These are phyloP conservation scores for Holothuria glaberrima DNA, from an alignment of 35 echinoderm and acorn worm genomes.

Conservation along the genomic window DNA sequence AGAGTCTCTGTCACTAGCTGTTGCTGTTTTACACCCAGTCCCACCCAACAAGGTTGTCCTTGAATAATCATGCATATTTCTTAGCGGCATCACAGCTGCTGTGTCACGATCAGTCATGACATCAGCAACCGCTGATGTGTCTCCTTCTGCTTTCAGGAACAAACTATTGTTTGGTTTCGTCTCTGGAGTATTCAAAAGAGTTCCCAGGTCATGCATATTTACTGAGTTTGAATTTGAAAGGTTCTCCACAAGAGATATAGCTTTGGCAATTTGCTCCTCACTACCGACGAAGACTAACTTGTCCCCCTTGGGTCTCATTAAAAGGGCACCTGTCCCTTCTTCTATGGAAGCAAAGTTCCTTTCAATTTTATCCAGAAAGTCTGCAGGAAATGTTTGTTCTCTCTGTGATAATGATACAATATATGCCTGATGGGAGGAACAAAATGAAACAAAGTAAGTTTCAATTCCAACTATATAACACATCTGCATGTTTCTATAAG, in stretches of 20 bases:
- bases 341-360: background rate
- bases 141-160: too few species aligned
- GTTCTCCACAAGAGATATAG: conserved; percentile 3
- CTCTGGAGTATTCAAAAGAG: background rate
- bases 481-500: too few species aligned
- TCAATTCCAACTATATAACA: too few species aligned
- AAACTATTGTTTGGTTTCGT: too few species aligned
- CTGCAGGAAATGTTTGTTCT: background rate
- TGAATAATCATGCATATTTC: conserved; percentile 30
- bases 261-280: conserved; percentile 5
- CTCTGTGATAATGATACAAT: conserved; percentile 39
- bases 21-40: background rate
- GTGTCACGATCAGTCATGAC: too few species aligned
- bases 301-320: background rate
- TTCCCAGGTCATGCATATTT: conserved; percentile 32
- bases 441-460: too few species aligned
- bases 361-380: conserved; percentile 14
- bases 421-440: background rate
- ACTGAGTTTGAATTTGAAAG: background rate
- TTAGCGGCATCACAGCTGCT: background rate
- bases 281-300: conserved; percentile 31
- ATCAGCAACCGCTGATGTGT: too few species aligned
- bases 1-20: background rate
- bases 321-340: background rate
- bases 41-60: conserved; percentile 21